A percentile compares a stretch with the other conserved stretches of the same genome.
Evolutionary conservation across 2,888 invertebrate genomes (phyloP).

Genomic region (Caenorhabditis sp.): DNA sequence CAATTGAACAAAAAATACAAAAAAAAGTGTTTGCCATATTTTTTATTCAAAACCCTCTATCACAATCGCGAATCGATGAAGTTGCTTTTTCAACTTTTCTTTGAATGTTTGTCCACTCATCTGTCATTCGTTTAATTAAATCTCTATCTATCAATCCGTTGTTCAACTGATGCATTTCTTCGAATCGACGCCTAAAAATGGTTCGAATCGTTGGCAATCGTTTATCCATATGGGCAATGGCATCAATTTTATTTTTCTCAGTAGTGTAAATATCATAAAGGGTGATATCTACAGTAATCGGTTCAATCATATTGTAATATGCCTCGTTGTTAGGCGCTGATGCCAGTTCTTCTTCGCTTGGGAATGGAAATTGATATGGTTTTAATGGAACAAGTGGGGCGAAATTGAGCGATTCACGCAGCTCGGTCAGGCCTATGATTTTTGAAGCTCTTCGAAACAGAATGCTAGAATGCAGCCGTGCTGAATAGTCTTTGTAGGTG

Average conservation of each 20-base stretch:
- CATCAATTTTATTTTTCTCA: too few species aligned
- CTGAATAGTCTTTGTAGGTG: not conserved
- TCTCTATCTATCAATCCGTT: constrained; percentile 9
- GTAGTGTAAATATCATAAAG: constrained; percentile 2
- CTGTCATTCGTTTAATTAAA: constrained; percentile 7
- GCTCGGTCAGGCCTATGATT: constrained; percentile 12
- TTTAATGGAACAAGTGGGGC: constrained; percentile 1
- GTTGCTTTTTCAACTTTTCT: constrained; percentile 1
- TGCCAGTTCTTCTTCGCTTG: constrained; percentile 12
- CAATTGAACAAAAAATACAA: too few species aligned
- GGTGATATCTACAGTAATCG: not conserved
- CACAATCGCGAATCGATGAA: too few species aligned
- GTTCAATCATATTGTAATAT: constrained; percentile 17
- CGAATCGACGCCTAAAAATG: constrained; percentile 11
- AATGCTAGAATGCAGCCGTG: not conserved
- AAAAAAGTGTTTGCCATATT: too few species aligned
- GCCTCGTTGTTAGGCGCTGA: constrained; percentile 10
- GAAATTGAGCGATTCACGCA: constrained; percentile 8
- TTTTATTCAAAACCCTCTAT: too few species aligned
- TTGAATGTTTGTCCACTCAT: constrained; percentile 3
- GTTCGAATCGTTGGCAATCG: too few species aligned
- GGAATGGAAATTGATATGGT: constrained; percentile 1
- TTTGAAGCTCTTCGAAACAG: not conserved
- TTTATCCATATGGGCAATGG: too few species aligned
- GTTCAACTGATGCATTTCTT: constrained; percentile 6